These are phyloP conservation scores for Diplodus puntazzo DNA, from an alignment of 2,797 vertebrate genomes.

Conservation along the genomic window DNA sequence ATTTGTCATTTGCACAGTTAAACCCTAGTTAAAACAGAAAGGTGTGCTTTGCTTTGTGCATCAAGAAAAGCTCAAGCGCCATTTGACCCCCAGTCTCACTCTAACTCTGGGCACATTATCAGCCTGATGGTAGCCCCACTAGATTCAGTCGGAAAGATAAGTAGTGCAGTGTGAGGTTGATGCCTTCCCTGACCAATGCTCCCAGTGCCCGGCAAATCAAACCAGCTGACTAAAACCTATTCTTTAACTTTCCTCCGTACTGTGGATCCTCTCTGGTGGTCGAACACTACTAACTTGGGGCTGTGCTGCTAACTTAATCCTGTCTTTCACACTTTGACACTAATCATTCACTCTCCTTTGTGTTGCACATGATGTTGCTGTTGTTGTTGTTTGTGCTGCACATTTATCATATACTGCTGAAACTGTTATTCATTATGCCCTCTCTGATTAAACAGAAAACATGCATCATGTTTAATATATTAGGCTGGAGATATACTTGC, in stretches of 20 bases:
- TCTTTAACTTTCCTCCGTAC: not conserved
- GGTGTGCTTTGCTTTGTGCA: not conserved
- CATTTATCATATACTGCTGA: no score
- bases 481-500: no score
- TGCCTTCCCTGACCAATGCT: not conserved
- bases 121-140: not conserved
- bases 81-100: not conserved
- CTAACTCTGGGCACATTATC: not conserved
- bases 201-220: conserved; percentile 7
- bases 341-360: conserved; percentile 19
- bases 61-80: not conserved
- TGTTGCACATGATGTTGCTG: conserved; percentile 12
- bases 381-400: not conserved
- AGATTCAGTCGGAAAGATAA: not conserved
- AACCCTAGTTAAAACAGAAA: not conserved
- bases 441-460: no score
- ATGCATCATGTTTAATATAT: no score
- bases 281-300: conserved; percentile 54
- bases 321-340: conserved; percentile 21
- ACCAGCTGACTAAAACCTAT: conserved; percentile 23
- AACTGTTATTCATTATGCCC: no score
- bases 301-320: conserved; percentile 19
- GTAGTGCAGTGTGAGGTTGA: not conserved
- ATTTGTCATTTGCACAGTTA: not conserved
- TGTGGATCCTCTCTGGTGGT: conserved; percentile 27